phyloP scores from a whole-genome alignment of 2,888 invertebrate species.

The Lissonota sp. region DNA sequence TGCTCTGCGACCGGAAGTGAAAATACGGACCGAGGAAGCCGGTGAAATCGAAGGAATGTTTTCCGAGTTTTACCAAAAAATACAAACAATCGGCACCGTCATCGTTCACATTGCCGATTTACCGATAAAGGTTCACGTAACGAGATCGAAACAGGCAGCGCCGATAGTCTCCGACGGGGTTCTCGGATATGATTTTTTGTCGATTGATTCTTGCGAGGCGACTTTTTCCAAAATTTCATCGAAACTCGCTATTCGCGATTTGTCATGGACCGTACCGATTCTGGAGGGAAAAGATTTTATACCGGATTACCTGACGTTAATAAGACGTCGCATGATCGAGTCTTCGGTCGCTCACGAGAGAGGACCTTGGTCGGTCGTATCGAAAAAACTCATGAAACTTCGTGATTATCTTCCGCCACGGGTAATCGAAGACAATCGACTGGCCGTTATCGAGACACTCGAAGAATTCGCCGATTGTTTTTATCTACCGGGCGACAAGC shows the following conservation, averaged over 20 bases:
- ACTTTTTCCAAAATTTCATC: no score
- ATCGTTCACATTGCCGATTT: slow-evolving; percentile 2
- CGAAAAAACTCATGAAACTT: not conserved
- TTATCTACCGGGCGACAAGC: slow-evolving; percentile 40
- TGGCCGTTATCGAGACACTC: slow-evolving; percentile 21
- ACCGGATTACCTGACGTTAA: not conserved
- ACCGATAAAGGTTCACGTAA: slow-evolving; percentile 24
- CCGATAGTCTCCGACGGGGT: slow-evolving; percentile 37
- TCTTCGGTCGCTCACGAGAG: not conserved
- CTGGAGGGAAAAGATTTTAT: not conserved
- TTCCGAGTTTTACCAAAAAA: not conserved
- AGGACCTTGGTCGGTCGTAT: slow-evolving; percentile 19
- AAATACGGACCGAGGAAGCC: not conserved
- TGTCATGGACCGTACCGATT: not conserved
- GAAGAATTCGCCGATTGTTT: slow-evolving; percentile 52
- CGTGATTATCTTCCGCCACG: not conserved
- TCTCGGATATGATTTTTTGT: not conserved
- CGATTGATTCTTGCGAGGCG: no score
- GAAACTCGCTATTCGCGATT: no score
- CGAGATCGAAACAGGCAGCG: slow-evolving; percentile 3
- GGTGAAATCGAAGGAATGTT: not conserved
- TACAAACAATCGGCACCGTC: slow-evolving; percentile 27
- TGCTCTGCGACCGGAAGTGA: not conserved
- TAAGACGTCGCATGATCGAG: not conserved
- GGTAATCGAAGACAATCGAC: slow-evolving; percentile 3